These are phyloP conservation scores for Hoplostethus atlanticus DNA, from an alignment of 2,797 vertebrate genomes.

Conservation along the genomic window DNA sequence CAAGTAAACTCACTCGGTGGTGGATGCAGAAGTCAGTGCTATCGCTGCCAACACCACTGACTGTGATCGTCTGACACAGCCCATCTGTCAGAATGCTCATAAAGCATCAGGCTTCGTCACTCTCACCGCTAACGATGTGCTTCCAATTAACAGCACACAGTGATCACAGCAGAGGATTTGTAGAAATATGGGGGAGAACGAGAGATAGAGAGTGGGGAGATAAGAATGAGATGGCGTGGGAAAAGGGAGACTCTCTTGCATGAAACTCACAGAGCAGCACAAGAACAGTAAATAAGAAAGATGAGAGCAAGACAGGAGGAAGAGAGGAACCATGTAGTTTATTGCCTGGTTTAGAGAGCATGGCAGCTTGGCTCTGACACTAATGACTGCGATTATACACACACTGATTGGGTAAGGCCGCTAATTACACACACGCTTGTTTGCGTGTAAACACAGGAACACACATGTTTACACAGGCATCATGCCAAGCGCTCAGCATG, in stretches of 20 bases:
- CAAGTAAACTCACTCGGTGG: constrained; percentile 33
- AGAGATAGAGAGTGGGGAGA: constrained; percentile 51
- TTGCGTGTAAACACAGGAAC: constrained; percentile 77
- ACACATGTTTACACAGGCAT: constrained; percentile 78
- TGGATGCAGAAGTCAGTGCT: constrained; percentile 51
- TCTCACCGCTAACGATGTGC: constrained; percentile 78
- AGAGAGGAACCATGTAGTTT: constrained; percentile 67
- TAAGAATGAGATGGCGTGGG: constrained; percentile 52
- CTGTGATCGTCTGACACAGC: constrained; percentile 65
- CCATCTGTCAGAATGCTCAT: constrained; percentile 69
- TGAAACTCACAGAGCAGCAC: constrained; percentile 66
- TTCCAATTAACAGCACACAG: constrained; percentile 83
- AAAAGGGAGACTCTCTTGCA: constrained; percentile 59
- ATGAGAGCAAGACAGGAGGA: constrained; percentile 68
- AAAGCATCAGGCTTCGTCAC: constrained; percentile 78
- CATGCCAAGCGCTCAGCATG: constrained; percentile 63
- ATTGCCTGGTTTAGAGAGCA: constrained; percentile 78
- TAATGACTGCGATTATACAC: constrained; percentile 84
- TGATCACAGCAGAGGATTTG: constrained; percentile 82
- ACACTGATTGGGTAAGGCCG: constrained; percentile 83
- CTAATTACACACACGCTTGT: constrained; percentile 81
- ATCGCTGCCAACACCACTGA: constrained; percentile 56
- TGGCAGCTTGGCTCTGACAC: constrained; percentile 77
- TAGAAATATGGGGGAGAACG: constrained; percentile 58
- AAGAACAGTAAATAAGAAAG: constrained; percentile 79